These are phyloP conservation scores for Mandrillus leucophaeus DNA, from an alignment of 2,113 vertebrate species.

Conservation along the genomic window DNA sequence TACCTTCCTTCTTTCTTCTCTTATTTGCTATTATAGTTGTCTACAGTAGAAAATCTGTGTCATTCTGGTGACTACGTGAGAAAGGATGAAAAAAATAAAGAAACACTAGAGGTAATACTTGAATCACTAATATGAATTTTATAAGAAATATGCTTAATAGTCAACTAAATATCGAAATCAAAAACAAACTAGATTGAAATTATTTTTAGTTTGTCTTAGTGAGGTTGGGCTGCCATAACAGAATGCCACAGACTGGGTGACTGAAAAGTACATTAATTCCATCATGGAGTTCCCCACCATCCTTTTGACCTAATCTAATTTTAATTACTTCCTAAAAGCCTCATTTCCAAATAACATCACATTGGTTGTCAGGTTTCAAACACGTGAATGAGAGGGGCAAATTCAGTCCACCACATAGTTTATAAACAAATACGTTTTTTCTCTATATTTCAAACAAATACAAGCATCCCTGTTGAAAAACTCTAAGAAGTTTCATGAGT, in stretches of 20 bases:
- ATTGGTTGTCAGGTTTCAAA: not conserved
- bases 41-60: not conserved
- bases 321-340: not conserved
- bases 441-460: slow-evolving; percentile 2
- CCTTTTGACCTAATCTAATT: not conserved
- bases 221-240: not conserved
- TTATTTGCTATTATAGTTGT: not conserved
- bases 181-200: not conserved
- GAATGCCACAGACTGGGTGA: not conserved
- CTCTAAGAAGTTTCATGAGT: not conserved
- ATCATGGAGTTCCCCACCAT: not conserved
- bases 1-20: not conserved
- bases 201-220: not conserved
- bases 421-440: not conserved
- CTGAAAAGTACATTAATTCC: not conserved
- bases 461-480: not conserved
- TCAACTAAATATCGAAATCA: slow-evolving; percentile 29
- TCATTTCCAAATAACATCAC: not conserved
- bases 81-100: not conserved
- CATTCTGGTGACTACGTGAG: not conserved
- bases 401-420: not conserved
- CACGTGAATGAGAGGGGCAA: not conserved
- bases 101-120: not conserved
- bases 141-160: not conserved
- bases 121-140: not conserved